phyloP scores from a whole-genome alignment of 2,113 vertebrate genomes.

The Coracopsis vasa region DNA sequence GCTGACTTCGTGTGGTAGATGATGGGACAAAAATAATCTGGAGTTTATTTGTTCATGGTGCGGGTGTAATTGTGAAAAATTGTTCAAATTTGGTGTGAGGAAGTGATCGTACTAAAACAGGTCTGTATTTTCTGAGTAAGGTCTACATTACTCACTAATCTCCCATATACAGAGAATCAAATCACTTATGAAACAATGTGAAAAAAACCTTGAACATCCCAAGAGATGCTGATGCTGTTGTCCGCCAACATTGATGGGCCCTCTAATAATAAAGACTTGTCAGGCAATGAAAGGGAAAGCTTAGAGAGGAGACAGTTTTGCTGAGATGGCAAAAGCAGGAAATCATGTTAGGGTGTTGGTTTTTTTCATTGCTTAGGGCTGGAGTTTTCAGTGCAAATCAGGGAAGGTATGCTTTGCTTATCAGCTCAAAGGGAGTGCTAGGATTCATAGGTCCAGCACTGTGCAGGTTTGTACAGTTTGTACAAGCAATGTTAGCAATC shows the following conservation, averaged over 20 bases:
- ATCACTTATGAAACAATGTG: neutral
- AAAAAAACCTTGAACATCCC: neutral
- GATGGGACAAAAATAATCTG: neutral
- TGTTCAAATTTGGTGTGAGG: neutral
- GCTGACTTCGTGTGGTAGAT: neutral
- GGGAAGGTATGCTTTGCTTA: neutral
- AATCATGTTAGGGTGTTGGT: neutral
- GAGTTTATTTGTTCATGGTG: rapidly evolving
- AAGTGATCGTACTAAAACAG: neutral
- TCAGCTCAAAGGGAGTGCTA: neutral
- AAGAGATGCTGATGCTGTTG: neutral
- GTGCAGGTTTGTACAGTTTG: neutral
- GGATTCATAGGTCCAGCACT: neutral
- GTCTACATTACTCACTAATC: neutral
- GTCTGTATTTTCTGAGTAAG: neutral
- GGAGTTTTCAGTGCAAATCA: neutral
- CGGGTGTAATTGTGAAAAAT: neutral
- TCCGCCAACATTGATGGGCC: neutral
- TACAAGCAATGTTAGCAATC: rapidly evolving
- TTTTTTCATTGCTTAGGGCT: neutral
- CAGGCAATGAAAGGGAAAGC: neutral
- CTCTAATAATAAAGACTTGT: neutral
- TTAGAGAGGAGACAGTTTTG: neutral
- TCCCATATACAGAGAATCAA: neutral
- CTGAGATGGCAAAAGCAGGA: neutral